These are phyloP conservation scores for Maniola hyperantus DNA, from an alignment of 2,888 invertebrate genomes.

Conservation along the genomic window DNA sequence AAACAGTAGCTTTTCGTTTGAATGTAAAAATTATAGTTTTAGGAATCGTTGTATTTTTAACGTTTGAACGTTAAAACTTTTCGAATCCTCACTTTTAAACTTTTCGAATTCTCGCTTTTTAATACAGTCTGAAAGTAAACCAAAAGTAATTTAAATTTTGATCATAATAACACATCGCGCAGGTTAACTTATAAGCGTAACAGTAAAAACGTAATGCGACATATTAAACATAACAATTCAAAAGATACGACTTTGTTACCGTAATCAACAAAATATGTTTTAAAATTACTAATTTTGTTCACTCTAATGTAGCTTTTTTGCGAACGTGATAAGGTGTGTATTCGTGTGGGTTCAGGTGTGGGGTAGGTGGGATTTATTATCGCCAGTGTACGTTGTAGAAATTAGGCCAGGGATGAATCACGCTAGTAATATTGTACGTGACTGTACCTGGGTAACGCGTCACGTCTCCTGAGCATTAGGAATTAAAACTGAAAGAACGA, in stretches of 20 bases:
- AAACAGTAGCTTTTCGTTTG: background rate
- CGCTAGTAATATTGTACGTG: slow-evolving; percentile 45
- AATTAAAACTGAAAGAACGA: slow-evolving; percentile 38
- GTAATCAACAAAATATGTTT: slow-evolving; percentile 13
- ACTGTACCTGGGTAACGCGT: slow-evolving; percentile 40
- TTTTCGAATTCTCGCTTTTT: background rate
- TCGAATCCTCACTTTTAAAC: background rate
- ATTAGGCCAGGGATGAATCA: slow-evolving; percentile 43
- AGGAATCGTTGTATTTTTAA: too few relatives aligned
- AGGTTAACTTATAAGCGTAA: slow-evolving; percentile 29
- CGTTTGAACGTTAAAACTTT: background rate
- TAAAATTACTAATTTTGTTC: background rate
- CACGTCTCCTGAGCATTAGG: slow-evolving; percentile 34
- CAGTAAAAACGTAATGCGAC: slow-evolving; percentile 38
- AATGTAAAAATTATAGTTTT: background rate
- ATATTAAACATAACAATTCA: slow-evolving; percentile 41
- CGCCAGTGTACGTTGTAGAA: slow-evolving; percentile 33
- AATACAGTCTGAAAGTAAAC: background rate
- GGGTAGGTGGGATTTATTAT: slow-evolving; percentile 19
- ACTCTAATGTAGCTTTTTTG: background rate
- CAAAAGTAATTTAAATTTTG: slow-evolving; percentile 13
- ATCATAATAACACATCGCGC: slow-evolving; percentile 6
- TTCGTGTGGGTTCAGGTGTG: background rate
- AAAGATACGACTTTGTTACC: slow-evolving; percentile 32
- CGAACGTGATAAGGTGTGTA: background rate